Percentiles rank a stretch among this genome's conserved stretches.
These are phyloP conservation scores for Hetaerina titia DNA, from an alignment of 2,888 invertebrate genomes.

Conservation along the genomic window DNA sequence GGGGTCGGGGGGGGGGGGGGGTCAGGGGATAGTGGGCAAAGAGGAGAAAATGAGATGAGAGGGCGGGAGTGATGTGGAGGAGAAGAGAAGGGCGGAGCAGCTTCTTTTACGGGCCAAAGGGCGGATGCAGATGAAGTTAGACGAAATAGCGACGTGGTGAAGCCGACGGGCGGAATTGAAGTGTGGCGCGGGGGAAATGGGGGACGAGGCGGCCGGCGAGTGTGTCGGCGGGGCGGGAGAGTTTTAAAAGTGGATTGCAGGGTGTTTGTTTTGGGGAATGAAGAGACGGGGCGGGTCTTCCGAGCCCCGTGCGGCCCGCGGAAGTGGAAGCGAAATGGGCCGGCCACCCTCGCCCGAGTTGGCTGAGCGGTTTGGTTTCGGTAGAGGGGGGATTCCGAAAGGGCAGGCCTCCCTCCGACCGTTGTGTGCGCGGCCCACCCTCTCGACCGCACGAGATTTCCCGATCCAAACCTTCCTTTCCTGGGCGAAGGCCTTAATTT, in stretches of 20 bases:
- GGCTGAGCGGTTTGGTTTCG: too few species aligned
- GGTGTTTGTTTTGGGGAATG: constrained; percentile 40
- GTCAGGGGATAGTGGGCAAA: not conserved
- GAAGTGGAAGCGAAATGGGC: too few species aligned
- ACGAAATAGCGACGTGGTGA: not conserved
- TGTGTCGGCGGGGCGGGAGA: not conserved
- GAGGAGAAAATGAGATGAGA: not conserved
- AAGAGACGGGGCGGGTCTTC: not conserved
- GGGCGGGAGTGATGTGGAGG: not conserved
- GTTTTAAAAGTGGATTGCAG: constrained; percentile 19
- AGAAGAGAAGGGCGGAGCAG: not conserved
- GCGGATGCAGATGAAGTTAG: not conserved
- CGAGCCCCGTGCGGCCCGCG: too few species aligned
- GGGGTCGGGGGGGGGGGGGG: not conserved
- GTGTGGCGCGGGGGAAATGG: not conserved
- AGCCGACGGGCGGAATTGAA: too few species aligned
- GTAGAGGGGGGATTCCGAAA: too few species aligned
- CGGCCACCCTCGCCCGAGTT: too few species aligned
- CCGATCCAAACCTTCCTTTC: not conserved
- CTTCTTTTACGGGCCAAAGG: not conserved
- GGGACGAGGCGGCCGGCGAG: not conserved
- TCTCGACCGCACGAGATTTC: too few species aligned
- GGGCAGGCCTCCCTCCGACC: too few species aligned
- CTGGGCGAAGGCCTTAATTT: constrained; percentile 34
- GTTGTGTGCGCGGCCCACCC: too few species aligned